Conservation (phyloP, 1,140 invertebrate genomes). For the Drosophila albomicans region DNA sequence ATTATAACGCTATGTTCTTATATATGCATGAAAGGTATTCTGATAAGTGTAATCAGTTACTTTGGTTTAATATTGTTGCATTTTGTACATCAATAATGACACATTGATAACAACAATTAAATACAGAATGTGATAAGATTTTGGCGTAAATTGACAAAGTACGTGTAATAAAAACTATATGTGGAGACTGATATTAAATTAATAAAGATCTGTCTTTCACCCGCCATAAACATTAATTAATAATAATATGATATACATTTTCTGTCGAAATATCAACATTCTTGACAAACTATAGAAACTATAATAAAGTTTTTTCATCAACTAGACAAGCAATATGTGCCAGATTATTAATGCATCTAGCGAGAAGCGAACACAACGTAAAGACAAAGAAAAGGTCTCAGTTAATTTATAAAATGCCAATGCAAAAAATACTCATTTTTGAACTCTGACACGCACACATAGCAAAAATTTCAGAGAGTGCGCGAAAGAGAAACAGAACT, state of each 20-base stretch:
- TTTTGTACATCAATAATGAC: not conserved
- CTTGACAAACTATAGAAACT: too few relatives aligned
- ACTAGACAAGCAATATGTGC: too few relatives aligned
- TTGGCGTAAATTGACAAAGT: too few relatives aligned
- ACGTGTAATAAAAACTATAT: too few relatives aligned
- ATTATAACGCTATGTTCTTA: conserved; percentile 7
- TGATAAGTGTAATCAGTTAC: conserved; percentile 21
- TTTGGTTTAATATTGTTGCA: conserved; percentile 19
- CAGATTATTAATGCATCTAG: conserved; percentile 40
- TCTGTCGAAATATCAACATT: too few relatives aligned
- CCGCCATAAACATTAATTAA: too few relatives aligned
- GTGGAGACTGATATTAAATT: not conserved
- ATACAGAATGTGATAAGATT: conserved; percentile 2
- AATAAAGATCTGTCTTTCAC: too few relatives aligned
- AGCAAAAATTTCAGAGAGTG: conserved; percentile 18
- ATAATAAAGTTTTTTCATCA: too few relatives aligned
- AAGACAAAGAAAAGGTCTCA: conserved; percentile 33
- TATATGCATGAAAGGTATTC: not conserved
- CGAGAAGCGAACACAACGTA: not conserved
- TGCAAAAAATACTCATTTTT: conserved; percentile 64
- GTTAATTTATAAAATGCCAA: conserved; percentile 21
- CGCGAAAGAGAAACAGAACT: conserved; percentile 21
- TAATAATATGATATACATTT: too few relatives aligned
- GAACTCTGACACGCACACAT: conserved; percentile 49
- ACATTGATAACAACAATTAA: conserved; percentile 13